Percentiles rank a stretch among this genome's conserved stretches.
Evolutionary conservation across 2,888 invertebrate genomes (phyloP).

Genomic region (Camponotus fellah): DNA sequence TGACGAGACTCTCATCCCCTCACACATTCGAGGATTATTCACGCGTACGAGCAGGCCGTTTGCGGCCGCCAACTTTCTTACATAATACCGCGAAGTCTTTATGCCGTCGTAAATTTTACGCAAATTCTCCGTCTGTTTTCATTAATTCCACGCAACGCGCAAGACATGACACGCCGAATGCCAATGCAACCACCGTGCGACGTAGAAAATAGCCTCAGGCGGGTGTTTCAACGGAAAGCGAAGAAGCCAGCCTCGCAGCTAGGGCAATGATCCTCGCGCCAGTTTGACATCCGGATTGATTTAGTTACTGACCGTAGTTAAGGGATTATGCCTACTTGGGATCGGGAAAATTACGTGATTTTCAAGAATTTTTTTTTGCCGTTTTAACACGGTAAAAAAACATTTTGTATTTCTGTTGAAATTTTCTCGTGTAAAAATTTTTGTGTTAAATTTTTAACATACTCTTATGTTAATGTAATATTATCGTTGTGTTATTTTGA

Average conservation of each 20-base stretch:
- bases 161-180: constrained; percentile 32
- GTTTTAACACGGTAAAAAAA: too few relatives aligned
- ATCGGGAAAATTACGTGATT: too few relatives aligned
- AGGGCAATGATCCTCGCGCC: constrained; percentile 67
- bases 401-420: too few relatives aligned
- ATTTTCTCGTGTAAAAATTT: too few relatives aligned
- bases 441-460: too few relatives aligned
- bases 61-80: constrained; percentile 2
- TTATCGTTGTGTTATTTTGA: too few relatives aligned
- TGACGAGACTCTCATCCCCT: not conserved
- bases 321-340: too few relatives aligned
- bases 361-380: too few relatives aligned
- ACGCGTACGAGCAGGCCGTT: not conserved
- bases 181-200: constrained; percentile 51
- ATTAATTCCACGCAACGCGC: constrained; percentile 31
- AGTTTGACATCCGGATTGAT: constrained; percentile 55
- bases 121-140: constrained; percentile 63
- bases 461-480: too few relatives aligned
- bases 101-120: constrained; percentile 27
- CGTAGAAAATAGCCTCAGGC: constrained; percentile 78
- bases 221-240: constrained; percentile 74
- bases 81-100: constrained; percentile 17
- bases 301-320: not conserved
- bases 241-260: constrained; percentile 21
- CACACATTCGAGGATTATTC: constrained; percentile 3